A percentile compares a stretch with the other conserved stretches of the same genome.
Conservation (phyloP, 2,888 invertebrate species). For the Eumerus sabulonum region DNA sequence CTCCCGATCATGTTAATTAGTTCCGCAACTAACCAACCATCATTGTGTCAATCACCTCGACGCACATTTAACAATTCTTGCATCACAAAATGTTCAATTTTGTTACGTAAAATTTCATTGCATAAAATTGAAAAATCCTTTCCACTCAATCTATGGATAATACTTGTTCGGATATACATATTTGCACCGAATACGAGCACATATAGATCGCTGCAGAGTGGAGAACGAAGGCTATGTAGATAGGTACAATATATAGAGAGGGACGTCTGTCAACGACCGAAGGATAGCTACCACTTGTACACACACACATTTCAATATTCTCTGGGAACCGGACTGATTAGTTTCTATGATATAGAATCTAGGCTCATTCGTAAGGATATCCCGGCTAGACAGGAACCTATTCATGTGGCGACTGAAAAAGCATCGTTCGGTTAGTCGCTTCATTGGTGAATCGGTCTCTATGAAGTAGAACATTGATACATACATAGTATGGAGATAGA, state of each 20-base stretch:
- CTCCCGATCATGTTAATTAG: constrained; percentile 10
- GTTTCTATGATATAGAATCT: constrained; percentile 25
- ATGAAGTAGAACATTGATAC: constrained; percentile 11
- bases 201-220: neutral
- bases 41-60: constrained; percentile 12
- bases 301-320: constrained; percentile 18
- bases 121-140: neutral
- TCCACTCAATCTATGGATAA: neutral
- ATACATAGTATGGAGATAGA: too few relatives aligned
- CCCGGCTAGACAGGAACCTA: constrained; percentile 39
- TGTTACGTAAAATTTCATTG: neutral
- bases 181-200: too few relatives aligned
- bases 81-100: neutral
- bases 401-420: constrained; percentile 41
- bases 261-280: constrained; percentile 10
- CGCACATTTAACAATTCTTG: neutral
- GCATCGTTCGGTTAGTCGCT: constrained; percentile 29
- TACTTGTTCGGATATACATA: neutral
- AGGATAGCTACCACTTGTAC: constrained; percentile 1
- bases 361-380: constrained; percentile 28
- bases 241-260: neutral
- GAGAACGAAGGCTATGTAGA: too few relatives aligned
- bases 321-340: constrained; percentile 24
- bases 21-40: constrained; percentile 7
- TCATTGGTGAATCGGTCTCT: constrained; percentile 16